Evolutionary conservation across 92 coral and sea anemone genomes (phyloP).

Genomic region (Desmophyllum pertusum): DNA sequence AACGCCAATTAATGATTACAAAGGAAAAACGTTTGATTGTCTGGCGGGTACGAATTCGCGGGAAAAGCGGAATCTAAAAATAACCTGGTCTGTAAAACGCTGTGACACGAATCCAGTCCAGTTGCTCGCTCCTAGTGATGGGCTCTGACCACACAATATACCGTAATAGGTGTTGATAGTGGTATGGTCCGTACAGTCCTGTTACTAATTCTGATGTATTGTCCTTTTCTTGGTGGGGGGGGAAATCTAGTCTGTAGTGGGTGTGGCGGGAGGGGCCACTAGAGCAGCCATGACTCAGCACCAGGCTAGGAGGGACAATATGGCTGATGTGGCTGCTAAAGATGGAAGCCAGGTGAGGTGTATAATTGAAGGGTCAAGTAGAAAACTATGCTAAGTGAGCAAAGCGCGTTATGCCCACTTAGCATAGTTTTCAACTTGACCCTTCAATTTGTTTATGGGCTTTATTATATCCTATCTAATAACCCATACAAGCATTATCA

Average conservation of each 20-base stretch:
- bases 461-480: background rate
- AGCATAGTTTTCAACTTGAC: too few relatives aligned
- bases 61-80: too few relatives aligned
- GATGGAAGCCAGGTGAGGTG: conserved; percentile 96
- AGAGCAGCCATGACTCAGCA: conserved; percentile 98
- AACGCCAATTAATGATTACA: too few relatives aligned
- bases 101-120: too few relatives aligned
- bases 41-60: too few relatives aligned
- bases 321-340: conserved; percentile 99
- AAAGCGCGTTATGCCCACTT: too few relatives aligned
- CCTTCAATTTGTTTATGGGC: background rate
- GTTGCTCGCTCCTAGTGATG: too few relatives aligned
- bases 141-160: too few relatives aligned
- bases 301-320: conserved; percentile 98
- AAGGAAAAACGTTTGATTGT: too few relatives aligned
- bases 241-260: conserved; percentile 84
- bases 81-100: too few relatives aligned
- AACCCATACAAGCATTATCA: background rate
- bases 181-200: background rate
- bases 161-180: background rate
- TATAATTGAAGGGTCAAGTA: background rate
- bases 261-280: conserved; percentile 98
- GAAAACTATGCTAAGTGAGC: too few relatives aligned
- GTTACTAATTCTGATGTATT: background rate
- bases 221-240: background rate